Percentiles rank a stretch among this genome's conserved stretches.
These are phyloP conservation scores for Ethmia dodecea DNA, from an alignment of 2,888 invertebrate species.

Conservation along the genomic window DNA sequence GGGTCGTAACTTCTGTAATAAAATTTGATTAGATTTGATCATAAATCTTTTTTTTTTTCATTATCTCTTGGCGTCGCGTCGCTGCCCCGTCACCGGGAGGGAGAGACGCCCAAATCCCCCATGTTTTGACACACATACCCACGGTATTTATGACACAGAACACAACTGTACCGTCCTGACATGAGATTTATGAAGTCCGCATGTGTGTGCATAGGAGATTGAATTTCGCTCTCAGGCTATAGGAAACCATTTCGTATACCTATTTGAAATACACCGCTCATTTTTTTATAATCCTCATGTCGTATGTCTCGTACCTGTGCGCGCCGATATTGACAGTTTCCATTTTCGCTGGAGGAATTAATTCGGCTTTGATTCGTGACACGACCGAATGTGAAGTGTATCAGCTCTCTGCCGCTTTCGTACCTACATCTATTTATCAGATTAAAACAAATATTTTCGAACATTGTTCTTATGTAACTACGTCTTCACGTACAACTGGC, in stretches of 20 bases:
- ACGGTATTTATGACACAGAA: conserved; percentile 65
- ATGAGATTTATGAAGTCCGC: conserved; percentile 71
- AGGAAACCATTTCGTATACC: conserved; percentile 34
- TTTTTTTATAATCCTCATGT: conserved; percentile 26
- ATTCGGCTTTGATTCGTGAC: too few relatives aligned
- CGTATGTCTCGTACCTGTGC: background rate
- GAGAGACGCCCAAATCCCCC: conserved; percentile 58
- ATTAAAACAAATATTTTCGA: background rate
- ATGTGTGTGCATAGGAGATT: conserved; percentile 66
- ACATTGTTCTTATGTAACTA: background rate
- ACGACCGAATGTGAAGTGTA: too few relatives aligned
- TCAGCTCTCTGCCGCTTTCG: too few relatives aligned
- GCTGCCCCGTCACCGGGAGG: conserved; percentile 25
- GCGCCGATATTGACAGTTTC: background rate
- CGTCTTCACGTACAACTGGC: background rate
- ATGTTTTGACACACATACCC: conserved; percentile 73
- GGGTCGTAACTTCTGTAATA: conserved; percentile 60
- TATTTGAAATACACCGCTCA: conserved; percentile 30
- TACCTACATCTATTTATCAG: background rate
- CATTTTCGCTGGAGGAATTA: too few relatives aligned
- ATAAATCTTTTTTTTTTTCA: conserved; percentile 73
- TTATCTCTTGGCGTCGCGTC: conserved; percentile 56
- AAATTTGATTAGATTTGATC: conserved; percentile 73
- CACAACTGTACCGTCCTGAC: conserved; percentile 56
- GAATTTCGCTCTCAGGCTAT: conserved; percentile 58